Percentiles rank a stretch among this genome's conserved stretches.
Evolutionary conservation across 35 echinoderm and acorn worm genomes (phyloP).

Genomic region (Apostichopus californicus): DNA sequence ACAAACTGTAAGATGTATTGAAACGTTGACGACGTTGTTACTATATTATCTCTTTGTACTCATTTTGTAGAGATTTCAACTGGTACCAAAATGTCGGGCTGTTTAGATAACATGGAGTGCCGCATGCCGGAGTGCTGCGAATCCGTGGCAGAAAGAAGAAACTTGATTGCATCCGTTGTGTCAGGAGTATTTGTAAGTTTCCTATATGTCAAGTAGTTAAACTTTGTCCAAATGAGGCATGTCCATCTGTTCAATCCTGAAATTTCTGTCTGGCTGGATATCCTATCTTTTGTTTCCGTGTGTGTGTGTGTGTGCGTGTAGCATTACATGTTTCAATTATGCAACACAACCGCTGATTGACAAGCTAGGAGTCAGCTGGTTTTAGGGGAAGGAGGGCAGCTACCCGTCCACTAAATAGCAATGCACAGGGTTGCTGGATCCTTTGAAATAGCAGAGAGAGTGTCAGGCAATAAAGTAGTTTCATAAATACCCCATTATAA

Average conservation of each 20-base stretch:
- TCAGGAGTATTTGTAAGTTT: conserved; percentile 92
- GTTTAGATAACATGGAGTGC: conserved; percentile 85
- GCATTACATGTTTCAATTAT: too few relatives aligned
- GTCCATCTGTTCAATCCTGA: background rate
- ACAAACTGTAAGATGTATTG: background rate
- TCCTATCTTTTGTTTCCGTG: background rate
- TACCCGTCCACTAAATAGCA: too few relatives aligned
- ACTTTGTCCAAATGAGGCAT: background rate
- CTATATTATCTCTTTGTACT: background rate
- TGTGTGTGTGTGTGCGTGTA: too few relatives aligned
- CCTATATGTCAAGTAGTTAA: background rate
- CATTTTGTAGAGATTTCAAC: background rate
- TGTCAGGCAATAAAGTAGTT: too few relatives aligned
- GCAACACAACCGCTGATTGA: too few relatives aligned
- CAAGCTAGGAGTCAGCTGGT: too few relatives aligned
- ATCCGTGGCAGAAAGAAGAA: conserved; percentile 82
- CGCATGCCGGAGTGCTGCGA: conserved; percentile 83
- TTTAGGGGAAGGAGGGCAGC: too few relatives aligned
- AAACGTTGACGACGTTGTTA: background rate
- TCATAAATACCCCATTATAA: too few relatives aligned
- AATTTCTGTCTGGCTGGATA: background rate
- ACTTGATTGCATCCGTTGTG: conserved; percentile 74
- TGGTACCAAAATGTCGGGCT: conserved; percentile 82
- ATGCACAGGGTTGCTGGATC: too few relatives aligned
- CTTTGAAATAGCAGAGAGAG: too few relatives aligned